A percentile compares a stretch with the other conserved stretches of the same genome.
Conservation (phyloP, 2,888 invertebrate species). For the Drosophila bunnanda region DNA sequence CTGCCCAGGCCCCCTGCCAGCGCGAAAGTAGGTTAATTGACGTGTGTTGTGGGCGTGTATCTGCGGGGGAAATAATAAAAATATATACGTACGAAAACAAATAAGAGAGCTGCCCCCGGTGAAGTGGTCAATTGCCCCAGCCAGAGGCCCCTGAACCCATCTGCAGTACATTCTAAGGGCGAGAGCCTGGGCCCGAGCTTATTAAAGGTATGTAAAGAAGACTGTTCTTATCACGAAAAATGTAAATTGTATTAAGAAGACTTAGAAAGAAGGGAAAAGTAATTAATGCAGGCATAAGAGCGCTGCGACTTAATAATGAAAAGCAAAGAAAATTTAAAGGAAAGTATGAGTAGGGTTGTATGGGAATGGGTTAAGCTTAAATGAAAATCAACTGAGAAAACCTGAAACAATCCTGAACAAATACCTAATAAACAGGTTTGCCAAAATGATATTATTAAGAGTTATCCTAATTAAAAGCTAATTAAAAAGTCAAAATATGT, state of each 20-base stretch:
- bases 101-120: constrained; percentile 24
- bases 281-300: constrained; percentile 1
- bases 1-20: constrained; percentile 41
- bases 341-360: not conserved
- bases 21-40: constrained; percentile 69
- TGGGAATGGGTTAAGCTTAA: not conserved
- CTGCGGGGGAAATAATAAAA: constrained; percentile 45
- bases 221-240: not conserved
- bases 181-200: constrained; percentile 9
- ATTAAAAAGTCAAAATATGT: not conserved
- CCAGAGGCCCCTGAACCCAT: constrained; percentile 18
- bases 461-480: no score
- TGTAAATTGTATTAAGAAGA: constrained; percentile 2
- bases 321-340: not conserved
- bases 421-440: no score
- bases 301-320: not conserved
- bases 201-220: constrained; percentile 21
- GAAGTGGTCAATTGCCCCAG: constrained; percentile 27
- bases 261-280: not conserved
- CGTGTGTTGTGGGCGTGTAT: constrained; percentile 56
- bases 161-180: not conserved
- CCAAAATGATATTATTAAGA: no score
- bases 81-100: constrained; percentile 45
- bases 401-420: no score
- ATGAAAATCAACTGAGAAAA: not conserved